phyloP scores from a whole-genome alignment of 2,113 vertebrate genomes.

The Plecotus auritus region DNA sequence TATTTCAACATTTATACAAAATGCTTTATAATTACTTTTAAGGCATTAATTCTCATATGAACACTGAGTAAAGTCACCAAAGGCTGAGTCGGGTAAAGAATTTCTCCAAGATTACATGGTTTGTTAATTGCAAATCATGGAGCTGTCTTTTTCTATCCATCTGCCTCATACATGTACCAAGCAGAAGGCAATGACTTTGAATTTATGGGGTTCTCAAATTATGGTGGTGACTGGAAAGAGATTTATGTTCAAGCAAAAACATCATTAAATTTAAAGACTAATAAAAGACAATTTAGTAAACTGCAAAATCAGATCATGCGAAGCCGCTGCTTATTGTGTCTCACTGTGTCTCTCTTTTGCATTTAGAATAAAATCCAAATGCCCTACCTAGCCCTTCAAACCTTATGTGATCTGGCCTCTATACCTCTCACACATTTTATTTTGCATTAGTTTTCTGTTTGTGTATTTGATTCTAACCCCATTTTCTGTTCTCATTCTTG shows the following conservation, averaged over 20 bases:
- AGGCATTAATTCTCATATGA: slow-evolving; percentile 52
- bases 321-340: not conserved
- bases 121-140: slow-evolving; percentile 21
- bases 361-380: not conserved
- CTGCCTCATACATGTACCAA: not conserved
- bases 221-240: not conserved
- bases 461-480: not conserved
- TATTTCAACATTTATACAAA: slow-evolving; percentile 63
- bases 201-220: not conserved
- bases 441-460: not conserved
- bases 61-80: not conserved
- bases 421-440: not conserved
- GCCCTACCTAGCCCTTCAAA: not conserved
- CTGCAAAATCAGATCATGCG: not conserved
- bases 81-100: slow-evolving; percentile 18
- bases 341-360: not conserved
- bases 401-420: not conserved
- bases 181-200: not conserved
- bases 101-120: slow-evolving; percentile 29
- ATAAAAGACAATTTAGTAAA: not conserved
- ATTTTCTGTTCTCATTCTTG: not conserved
- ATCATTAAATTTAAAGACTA: not conserved
- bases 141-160: not conserved
- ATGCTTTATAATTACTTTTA: slow-evolving; percentile 59
- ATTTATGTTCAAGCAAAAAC: not conserved